phyloP scores from a whole-genome alignment of 2,113 vertebrate species.

The Gymnogyps californianus region DNA sequence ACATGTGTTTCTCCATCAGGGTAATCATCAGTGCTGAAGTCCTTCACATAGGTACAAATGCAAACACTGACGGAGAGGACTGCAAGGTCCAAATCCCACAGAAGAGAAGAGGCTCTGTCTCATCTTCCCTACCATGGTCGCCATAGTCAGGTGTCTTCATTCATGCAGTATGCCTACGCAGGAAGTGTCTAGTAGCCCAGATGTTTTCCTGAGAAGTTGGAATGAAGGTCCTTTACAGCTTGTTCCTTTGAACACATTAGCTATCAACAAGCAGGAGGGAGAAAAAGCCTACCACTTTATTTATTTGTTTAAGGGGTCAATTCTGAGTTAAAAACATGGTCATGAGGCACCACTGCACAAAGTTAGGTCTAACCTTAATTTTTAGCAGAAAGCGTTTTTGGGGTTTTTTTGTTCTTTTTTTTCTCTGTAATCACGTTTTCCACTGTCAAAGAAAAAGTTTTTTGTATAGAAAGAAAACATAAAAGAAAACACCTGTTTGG shows the following conservation, averaged over 20 bases:
- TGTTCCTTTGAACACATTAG: not conserved
- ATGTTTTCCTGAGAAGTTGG: not conserved
- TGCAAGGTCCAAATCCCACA: not conserved
- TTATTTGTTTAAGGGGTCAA: not conserved
- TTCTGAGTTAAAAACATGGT: not conserved
- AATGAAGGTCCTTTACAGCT: not conserved
- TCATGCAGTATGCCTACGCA: not conserved
- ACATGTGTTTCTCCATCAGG: not conserved
- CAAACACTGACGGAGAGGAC: not conserved
- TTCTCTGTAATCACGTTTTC: not conserved
- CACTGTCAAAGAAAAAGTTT: not conserved
- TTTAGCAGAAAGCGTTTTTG: not conserved
- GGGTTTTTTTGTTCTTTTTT: not conserved
- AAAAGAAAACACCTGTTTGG: constrained; percentile 88
- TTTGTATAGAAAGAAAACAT: constrained; percentile 49
- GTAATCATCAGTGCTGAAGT: not conserved
- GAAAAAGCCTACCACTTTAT: not conserved
- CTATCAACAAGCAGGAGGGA: not conserved
- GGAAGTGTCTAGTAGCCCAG: not conserved
- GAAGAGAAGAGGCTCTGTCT: not conserved
- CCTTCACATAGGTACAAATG: not conserved
- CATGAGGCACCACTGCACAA: not conserved
- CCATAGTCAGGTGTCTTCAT: not conserved
- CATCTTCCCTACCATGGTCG: not conserved
- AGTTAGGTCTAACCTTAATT: not conserved